Percentiles rank a stretch among this genome's conserved stretches.
phyloP scores from a whole-genome alignment of 2,888 invertebrate species.

The Orthosia gracilis region DNA sequence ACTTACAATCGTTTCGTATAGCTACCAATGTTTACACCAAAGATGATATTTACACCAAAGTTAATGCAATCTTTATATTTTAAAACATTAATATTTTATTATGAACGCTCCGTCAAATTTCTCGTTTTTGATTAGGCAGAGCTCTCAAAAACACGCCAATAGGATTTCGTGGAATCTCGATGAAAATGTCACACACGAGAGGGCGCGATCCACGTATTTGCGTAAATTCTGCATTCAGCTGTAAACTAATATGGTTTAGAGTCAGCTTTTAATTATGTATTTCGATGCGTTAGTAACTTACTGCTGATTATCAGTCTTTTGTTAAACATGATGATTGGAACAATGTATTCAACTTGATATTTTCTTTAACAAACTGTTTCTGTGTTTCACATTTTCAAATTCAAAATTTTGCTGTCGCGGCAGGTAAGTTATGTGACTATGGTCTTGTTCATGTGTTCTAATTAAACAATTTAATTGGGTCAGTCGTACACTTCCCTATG shows the following conservation, averaged over 20 bases:
- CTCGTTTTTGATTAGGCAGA: conserved; percentile 37
- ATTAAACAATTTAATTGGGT: conserved; percentile 76
- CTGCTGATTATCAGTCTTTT: conserved; percentile 13
- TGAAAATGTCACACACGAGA: conserved; percentile 38
- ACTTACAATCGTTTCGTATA: conserved; percentile 22
- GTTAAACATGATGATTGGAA: not conserved
- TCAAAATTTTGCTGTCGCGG: not conserved
- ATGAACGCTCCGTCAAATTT: not conserved
- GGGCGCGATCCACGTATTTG: conserved; percentile 21
- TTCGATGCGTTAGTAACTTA: conserved; percentile 10
- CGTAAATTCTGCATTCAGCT: conserved; percentile 36
- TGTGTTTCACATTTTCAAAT: not conserved
- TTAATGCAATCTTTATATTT: conserved; percentile 9
- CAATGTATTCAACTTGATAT: not conserved
- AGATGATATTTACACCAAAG: conserved; percentile 18
- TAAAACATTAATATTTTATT: conserved; percentile 12
- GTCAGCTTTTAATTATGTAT: conserved; percentile 17
- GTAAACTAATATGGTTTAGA: conserved; percentile 43
- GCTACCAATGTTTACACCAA: conserved; percentile 10
- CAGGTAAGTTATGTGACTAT: conserved; percentile 4
- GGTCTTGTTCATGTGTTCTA: conserved; percentile 60
- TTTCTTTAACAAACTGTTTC: not conserved
- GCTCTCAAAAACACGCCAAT: conserved; percentile 28
- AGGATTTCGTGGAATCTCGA: conserved; percentile 41
- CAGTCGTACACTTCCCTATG: conserved; percentile 61